Evolutionary conservation across 2,113 vertebrate species (phyloP), one percentile per base, ranked within the genome.

Genomic region (Saccopteryx bilineata): DNA sequence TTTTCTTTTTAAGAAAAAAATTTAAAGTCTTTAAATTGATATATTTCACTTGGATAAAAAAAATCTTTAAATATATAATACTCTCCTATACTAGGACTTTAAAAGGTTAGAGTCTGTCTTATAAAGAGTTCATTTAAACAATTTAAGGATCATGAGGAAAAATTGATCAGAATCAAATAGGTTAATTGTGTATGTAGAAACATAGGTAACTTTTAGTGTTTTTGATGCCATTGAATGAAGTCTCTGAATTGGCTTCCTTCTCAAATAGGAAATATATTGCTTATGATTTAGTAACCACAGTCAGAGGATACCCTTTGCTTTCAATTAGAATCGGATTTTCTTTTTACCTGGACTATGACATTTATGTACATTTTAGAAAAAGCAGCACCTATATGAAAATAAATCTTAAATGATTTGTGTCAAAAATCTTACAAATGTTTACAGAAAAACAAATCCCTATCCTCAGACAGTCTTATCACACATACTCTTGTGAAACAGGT

Each of bases 401-500:
- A 11, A 85, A 48, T 61, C 91, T 69, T 60, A 14, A 33, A 9
- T 31, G 93, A 69, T 66, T 26, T 82, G 46, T 85, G 97, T 94
- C 85, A 68, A 17, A 94, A 74, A 10, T 69, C 86, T 19, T 50
- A 82, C 95, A 31, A 94, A 93, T 56, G 86, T 85, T 69, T 93
- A 69, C 26, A 72, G 80, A 82, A 89, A 82, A 52, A 63, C 90
- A 92, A 97, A 90, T 28, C 74, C 81, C 96, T 93, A 56, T 92
- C 24, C 2, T 52, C 66, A 76, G 88, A 83, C 91, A 66, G 93
- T 95, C 95, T 95, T 33, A 93, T 26, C 66, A 1, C 11, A 1
- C 54, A 75, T 52, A 15, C 31, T 87, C 84, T 56, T 56, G 24
- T 19, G 31, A 91, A 88, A 52, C 93, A 83, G 96, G 96, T 82